Conservation (phyloP, 2,113 vertebrate genomes). For the Cephalophus harveyi region DNA sequence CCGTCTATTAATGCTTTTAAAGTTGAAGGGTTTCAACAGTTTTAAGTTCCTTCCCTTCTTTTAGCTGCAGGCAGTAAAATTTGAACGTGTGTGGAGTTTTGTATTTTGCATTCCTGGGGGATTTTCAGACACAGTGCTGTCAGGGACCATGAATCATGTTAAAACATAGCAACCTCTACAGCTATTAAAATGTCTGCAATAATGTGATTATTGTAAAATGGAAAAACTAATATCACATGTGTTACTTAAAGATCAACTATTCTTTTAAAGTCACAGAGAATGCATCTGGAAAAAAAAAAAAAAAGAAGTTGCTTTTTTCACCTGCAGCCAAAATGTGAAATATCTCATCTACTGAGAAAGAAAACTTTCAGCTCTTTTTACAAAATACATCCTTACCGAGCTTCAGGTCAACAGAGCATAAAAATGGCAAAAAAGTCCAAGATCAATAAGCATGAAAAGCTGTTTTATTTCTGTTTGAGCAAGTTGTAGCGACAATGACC, state of each 20-base stretch:
- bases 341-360: slow-evolving; percentile 67
- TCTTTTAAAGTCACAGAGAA: slow-evolving; percentile 77
- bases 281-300: slow-evolving; percentile 46
- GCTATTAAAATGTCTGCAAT: slow-evolving; percentile 90
- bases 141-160: slow-evolving; percentile 90
- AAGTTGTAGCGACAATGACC: slow-evolving; percentile 55
- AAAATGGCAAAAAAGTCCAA: slow-evolving; percentile 70
- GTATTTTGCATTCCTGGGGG: slow-evolving; percentile 87
- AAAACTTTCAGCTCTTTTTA: slow-evolving; percentile 75
- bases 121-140: slow-evolving; percentile 88
- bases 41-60: slow-evolving; percentile 84
- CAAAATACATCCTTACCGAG: slow-evolving; percentile 68
- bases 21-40: slow-evolving; percentile 90
- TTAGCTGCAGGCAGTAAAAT: slow-evolving; percentile 91
- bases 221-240: slow-evolving; percentile 86
- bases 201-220: slow-evolving; percentile 90
- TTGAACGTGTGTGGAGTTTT: slow-evolving; percentile 87
- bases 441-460: slow-evolving; percentile 77
- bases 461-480: slow-evolving; percentile 79
- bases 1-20: slow-evolving; percentile 90
- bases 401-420: slow-evolving; percentile 67
- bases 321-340: slow-evolving; percentile 73
- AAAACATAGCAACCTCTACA: slow-evolving; percentile 89
- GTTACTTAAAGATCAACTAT: slow-evolving; percentile 85
- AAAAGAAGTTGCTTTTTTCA: slow-evolving; percentile 65